A percentile compares a stretch with the other conserved stretches of the same genome.
These are phyloP conservation scores for Dromius quadrimaculatus DNA, from an alignment of 2,888 invertebrate genomes.

Conservation along the genomic window DNA sequence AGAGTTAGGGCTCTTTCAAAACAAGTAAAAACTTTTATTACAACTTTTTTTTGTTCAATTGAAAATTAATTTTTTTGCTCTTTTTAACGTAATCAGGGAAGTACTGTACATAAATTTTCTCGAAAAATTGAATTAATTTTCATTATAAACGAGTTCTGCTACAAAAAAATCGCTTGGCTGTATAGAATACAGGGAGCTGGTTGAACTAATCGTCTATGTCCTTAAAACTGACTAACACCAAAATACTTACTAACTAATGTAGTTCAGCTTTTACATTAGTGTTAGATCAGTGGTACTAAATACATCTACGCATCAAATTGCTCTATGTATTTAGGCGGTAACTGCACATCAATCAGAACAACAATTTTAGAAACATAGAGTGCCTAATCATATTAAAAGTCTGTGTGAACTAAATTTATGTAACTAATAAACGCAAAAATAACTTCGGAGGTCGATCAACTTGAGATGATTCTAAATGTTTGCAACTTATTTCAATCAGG, in stretches of 20 bases:
- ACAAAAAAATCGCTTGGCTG: constrained; percentile 2
- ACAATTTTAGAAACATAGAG: background rate
- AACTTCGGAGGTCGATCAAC: constrained; percentile 18
- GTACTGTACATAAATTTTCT: too few relatives aligned
- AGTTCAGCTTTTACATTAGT: background rate
- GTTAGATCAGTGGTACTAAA: background rate
- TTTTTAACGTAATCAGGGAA: too few relatives aligned
- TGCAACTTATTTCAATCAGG: background rate
- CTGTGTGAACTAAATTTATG: constrained; percentile 23
- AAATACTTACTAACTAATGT: constrained; percentile 9
- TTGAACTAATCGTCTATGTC: constrained; percentile 23
- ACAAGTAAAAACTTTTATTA: too few relatives aligned
- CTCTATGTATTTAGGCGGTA: constrained; percentile 14
- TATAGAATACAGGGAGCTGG: constrained; percentile 10
- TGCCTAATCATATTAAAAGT: constrained; percentile 18
- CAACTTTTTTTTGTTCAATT: too few relatives aligned
- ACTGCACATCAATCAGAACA: background rate
- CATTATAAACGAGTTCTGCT: background rate
- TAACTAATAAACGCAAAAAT: constrained; percentile 18
- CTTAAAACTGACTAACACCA: constrained; percentile 14
- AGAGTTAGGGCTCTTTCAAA: too few relatives aligned
- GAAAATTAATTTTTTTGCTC: too few relatives aligned
- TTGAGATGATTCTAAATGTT: background rate
- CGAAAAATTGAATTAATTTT: too few relatives aligned
- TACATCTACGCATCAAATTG: constrained; percentile 16